Conservation (phyloP, 2,888 invertebrate species). For the Helleia helle region DNA sequence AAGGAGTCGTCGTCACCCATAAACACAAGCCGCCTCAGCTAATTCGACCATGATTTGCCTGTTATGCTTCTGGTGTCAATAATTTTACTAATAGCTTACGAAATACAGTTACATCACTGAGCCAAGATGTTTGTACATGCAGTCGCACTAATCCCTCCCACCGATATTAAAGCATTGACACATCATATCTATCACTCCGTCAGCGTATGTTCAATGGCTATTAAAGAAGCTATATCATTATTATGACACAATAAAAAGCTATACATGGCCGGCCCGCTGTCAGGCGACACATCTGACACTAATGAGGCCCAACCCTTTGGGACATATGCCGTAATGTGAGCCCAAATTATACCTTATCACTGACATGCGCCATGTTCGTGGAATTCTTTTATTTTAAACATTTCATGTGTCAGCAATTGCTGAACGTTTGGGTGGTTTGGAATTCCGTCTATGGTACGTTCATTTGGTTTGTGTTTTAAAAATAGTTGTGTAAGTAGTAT, state of each 20-base stretch:
- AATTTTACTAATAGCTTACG: no score
- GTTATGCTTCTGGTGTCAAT: no score
- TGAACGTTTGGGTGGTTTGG: background rate
- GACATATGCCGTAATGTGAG: constrained; percentile 46
- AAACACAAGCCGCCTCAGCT: no score
- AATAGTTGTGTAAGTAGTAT: no score
- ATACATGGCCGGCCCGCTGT: constrained; percentile 27
- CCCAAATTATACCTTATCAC: constrained; percentile 56
- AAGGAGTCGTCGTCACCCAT: no score
- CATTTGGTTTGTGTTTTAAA: no score
- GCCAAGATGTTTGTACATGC: no score
- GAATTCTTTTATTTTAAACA: constrained; percentile 13
- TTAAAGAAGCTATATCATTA: constrained; percentile 9
- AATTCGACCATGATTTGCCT: no score
- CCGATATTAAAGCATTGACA: no score
- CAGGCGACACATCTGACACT: constrained; percentile 42
- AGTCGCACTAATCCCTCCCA: no score
- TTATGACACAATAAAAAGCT: constrained; percentile 16
- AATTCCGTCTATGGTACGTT: background rate
- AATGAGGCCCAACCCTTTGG: constrained; percentile 58
- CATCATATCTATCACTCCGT: background rate
- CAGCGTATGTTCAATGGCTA: background rate
- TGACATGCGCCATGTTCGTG: constrained; percentile 24
- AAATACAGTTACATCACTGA: no score
- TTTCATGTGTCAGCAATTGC: background rate